Percentiles rank a stretch among this genome's conserved stretches.
Evolutionary conservation across 2,888 invertebrate genomes (phyloP).

Genomic region (Drosophila subsilvestris): DNA sequence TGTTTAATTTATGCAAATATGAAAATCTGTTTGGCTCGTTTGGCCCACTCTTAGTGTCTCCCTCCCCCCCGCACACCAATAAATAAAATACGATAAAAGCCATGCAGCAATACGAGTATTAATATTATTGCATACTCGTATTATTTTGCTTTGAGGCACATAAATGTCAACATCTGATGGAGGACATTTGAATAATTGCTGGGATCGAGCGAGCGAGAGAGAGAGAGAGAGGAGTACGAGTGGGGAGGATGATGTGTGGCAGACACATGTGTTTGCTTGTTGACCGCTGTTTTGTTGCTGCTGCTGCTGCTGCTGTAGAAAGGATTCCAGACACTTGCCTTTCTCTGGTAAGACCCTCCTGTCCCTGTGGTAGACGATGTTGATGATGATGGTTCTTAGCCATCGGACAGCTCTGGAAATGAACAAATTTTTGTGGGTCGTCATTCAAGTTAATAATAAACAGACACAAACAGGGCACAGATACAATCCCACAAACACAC

Average conservation of each 20-base stretch:
- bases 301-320: too few relatives aligned
- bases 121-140: conserved; percentile 29
- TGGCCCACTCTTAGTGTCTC: too few relatives aligned
- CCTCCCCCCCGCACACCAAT: background rate
- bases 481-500: background rate
- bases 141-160: conserved; percentile 17
- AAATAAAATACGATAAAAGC: conserved; percentile 24
- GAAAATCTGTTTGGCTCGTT: conserved; percentile 41
- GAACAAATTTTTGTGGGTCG: conserved; percentile 63
- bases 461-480: conserved; percentile 34
- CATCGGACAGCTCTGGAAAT: conserved; percentile 53
- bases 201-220: background rate
- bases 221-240: background rate
- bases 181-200: conserved; percentile 43
- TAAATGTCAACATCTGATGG: conserved; percentile 34
- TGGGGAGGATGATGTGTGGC: conserved; percentile 8
- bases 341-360: background rate
- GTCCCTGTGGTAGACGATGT: background rate
- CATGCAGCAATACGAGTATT: conserved; percentile 4
- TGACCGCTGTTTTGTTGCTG: background rate
- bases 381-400: conserved; percentile 2
- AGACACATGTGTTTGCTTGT: conserved; percentile 6
- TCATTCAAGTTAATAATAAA: conserved; percentile 67
- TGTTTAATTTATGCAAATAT: conserved; percentile 43
- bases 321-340: conserved; percentile 17